Percentiles rank a stretch among this genome's conserved stretches.
These are phyloP conservation scores for Antheraea mylitta DNA, from an alignment of 1,140 invertebrate species.

Conservation along the genomic window DNA sequence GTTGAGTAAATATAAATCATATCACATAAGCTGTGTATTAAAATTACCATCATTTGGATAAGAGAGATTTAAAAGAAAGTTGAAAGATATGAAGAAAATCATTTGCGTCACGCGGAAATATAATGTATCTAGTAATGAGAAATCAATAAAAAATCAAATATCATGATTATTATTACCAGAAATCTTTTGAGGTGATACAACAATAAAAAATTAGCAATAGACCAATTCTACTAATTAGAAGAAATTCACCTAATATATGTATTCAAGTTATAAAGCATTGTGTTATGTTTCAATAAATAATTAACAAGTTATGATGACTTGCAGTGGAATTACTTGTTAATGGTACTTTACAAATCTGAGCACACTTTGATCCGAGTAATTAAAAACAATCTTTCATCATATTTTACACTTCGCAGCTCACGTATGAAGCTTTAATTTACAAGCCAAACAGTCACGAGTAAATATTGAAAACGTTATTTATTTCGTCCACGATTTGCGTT, in stretches of 20 bases:
- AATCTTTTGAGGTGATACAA: too few species aligned
- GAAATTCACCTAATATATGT: not conserved
- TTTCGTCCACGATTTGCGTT: not conserved
- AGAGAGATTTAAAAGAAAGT: too few species aligned
- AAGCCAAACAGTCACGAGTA: not conserved
- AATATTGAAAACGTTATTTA: not conserved
- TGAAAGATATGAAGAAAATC: not conserved
- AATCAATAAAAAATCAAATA: not conserved
- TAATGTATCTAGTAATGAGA: not conserved
- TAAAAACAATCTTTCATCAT: not conserved
- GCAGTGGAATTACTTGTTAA: not conserved
- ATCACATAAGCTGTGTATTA: too few species aligned
- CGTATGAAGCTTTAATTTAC: not conserved
- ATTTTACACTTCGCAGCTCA: not conserved
- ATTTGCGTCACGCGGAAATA: not conserved
- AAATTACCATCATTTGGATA: too few species aligned
- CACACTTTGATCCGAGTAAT: not conserved
- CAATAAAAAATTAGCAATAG: not conserved
- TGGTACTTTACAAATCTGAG: not conserved
- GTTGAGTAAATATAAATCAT: too few species aligned
- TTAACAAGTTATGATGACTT: not conserved
- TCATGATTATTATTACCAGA: not conserved
- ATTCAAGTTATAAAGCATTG: not conserved
- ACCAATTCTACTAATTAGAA: not conserved
- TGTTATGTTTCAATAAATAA: conserved; percentile 2